phyloP scores from a whole-genome alignment of 2,797 vertebrate species.

The Xenops minutus region DNA sequence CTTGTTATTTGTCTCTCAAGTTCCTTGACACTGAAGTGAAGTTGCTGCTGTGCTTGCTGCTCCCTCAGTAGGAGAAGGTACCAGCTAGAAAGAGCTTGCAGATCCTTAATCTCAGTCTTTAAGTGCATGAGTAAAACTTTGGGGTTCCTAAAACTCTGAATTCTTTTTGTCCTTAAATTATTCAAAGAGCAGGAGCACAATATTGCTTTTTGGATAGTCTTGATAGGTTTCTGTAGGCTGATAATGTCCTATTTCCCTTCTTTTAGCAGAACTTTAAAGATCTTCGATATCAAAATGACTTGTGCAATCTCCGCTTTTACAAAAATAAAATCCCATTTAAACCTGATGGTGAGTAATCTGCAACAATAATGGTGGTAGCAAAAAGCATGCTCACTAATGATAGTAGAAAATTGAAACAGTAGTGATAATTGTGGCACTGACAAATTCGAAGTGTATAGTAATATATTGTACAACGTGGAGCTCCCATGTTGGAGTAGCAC shows the following conservation, averaged over 20 bases:
- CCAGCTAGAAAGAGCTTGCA: background rate
- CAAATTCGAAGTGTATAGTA: background rate
- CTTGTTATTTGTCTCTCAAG: background rate
- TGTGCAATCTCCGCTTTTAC: slow-evolving; percentile 96
- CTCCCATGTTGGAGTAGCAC: background rate
- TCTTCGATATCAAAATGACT: slow-evolving; percentile 88
- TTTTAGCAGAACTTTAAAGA: slow-evolving; percentile 90
- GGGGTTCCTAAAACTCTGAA: background rate
- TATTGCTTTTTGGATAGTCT: background rate
- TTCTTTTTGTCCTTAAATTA: background rate
- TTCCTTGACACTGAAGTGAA: background rate
- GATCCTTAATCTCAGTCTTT: background rate
- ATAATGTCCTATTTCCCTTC: slow-evolving; percentile 38
- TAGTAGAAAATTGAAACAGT: background rate
- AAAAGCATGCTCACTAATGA: background rate
- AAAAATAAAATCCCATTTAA: slow-evolving; percentile 96
- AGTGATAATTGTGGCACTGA: background rate
- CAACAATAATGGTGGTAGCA: background rate
- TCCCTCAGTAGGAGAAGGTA: background rate
- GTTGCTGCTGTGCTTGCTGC: background rate
- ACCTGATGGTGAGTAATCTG: slow-evolving; percentile 88
- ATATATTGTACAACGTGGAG: background rate
- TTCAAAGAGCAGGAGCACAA: background rate
- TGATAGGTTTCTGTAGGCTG: background rate
- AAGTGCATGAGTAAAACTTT: background rate